Percentiles rank a stretch among this genome's conserved stretches.
phyloP scores from a whole-genome alignment of 2,888 invertebrate species.

The Euspilapteryx auroguttella region DNA sequence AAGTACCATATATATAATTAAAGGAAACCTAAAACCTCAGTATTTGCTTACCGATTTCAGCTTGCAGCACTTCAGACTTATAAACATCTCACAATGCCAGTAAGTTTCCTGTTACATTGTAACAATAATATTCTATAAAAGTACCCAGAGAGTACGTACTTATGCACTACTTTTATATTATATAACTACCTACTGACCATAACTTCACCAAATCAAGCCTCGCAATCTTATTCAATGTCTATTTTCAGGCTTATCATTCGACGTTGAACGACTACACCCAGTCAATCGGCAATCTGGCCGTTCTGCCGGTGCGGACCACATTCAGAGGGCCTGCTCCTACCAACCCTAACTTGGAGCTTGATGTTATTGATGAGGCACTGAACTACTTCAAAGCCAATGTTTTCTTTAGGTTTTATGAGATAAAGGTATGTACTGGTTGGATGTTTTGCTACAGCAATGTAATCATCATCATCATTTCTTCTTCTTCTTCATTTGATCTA shows the following conservation, averaged over 20 bases:
- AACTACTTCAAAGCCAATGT: constrained; percentile 99
- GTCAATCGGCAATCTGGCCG: constrained; percentile 88
- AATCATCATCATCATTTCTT: constrained; percentile 15
- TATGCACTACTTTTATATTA: too few relatives aligned
- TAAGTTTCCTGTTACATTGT: too few relatives aligned
- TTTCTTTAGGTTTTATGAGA: constrained; percentile 98
- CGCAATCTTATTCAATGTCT: constrained; percentile 31
- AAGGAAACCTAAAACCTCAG: too few relatives aligned
- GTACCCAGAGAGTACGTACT: too few relatives aligned
- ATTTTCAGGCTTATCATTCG: constrained; percentile 92
- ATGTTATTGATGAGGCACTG: constrained; percentile 96
- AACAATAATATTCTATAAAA: too few relatives aligned
- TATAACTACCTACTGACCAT: too few relatives aligned
- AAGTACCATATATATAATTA: too few relatives aligned
- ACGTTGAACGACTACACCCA: constrained; percentile 74
- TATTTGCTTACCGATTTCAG: too few relatives aligned
- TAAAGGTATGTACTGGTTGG: constrained; percentile 75
- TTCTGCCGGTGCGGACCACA: constrained; percentile 88
- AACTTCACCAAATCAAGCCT: too few relatives aligned
- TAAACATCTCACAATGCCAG: constrained; percentile 1
- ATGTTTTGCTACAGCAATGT: not conserved
- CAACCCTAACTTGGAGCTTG: constrained; percentile 67
- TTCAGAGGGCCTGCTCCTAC: constrained; percentile 91
- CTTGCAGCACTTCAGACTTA: too few relatives aligned
- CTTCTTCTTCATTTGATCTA: too few relatives aligned